phyloP scores from a whole-genome alignment of 2,888 invertebrate species.

The Spodoptera picta region DNA sequence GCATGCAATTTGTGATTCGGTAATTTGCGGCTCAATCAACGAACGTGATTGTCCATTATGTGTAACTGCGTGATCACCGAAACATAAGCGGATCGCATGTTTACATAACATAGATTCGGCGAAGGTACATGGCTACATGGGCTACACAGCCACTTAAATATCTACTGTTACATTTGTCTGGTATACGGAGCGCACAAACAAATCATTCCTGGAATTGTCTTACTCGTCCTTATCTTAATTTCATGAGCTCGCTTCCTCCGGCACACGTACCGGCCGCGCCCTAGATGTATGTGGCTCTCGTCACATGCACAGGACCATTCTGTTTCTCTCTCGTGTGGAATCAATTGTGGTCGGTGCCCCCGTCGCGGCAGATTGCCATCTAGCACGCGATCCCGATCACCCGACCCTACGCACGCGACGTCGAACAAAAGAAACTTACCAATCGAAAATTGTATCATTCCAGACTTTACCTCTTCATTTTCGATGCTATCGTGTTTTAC shows the following conservation, averaged over 20 bases:
- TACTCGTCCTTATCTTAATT: slow-evolving; percentile 57
- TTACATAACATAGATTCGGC: slow-evolving; percentile 40
- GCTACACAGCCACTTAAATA: slow-evolving; percentile 42
- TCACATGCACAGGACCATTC: slow-evolving; percentile 59
- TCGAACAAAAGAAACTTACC: slow-evolving; percentile 80
- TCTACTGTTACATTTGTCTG: slow-evolving; percentile 44
- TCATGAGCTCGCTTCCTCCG: slow-evolving; percentile 55
- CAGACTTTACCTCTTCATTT: slow-evolving; percentile 65
- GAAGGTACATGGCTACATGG: slow-evolving; percentile 16
- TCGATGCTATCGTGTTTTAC: slow-evolving; percentile 51
- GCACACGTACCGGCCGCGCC: slow-evolving; percentile 30
- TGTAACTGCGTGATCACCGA: slow-evolving; percentile 39
- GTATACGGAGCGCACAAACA: slow-evolving; percentile 43
- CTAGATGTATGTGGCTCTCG: slow-evolving; percentile 43
- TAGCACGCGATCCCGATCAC: slow-evolving; percentile 85
- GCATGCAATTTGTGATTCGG: slow-evolving; percentile 51
- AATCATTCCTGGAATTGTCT: slow-evolving; percentile 56
- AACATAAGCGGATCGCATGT: slow-evolving; percentile 43
- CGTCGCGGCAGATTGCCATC: slow-evolving; percentile 79
- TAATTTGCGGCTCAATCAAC: slow-evolving; percentile 51
- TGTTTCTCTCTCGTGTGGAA: slow-evolving; percentile 72
- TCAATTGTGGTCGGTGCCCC: slow-evolving; percentile 84
- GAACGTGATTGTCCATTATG: slow-evolving; percentile 41
- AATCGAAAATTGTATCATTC: slow-evolving; percentile 73
- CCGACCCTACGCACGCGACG: slow-evolving; percentile 80